A percentile compares a stretch with the other conserved stretches of the same genome.
phyloP scores from a whole-genome alignment of 2,113 vertebrate species.

The Amia ocellicauda region DNA sequence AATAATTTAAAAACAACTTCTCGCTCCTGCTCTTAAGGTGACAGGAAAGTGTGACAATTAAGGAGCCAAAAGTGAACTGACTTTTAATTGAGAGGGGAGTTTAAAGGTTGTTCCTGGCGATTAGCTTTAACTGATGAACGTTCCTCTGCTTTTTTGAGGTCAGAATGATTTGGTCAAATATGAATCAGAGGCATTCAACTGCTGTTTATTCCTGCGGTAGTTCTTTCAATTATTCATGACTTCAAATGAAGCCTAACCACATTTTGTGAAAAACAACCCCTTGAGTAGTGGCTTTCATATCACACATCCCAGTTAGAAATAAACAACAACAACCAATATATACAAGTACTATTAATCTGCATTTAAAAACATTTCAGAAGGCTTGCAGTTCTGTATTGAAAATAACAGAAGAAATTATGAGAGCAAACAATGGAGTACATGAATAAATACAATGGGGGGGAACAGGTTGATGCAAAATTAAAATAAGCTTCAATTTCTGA shows the following conservation, averaged over 20 bases:
- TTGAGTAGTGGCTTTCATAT: too few species aligned
- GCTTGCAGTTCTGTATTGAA: too few species aligned
- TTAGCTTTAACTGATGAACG: constrained; percentile 9
- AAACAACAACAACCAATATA: too few species aligned
- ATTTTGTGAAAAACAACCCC: too few species aligned
- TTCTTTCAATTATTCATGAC: neutral
- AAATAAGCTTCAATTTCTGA: too few species aligned
- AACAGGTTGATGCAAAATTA: too few species aligned
- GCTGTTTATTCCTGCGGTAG: neutral
- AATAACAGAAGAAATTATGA: too few species aligned
- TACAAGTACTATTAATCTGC: too few species aligned
- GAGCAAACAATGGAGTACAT: too few species aligned
- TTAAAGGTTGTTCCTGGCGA: constrained; percentile 13
- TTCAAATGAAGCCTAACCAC: neutral
- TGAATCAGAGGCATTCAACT: neutral
- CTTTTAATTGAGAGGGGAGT: constrained; percentile 7
- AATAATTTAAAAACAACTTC: constrained; percentile 60
- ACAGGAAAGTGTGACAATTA: constrained; percentile 51
- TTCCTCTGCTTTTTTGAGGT: neutral
- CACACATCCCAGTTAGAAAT: too few species aligned
- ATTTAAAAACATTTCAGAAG: too few species aligned
- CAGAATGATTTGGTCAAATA: neutral
- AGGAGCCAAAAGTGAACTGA: neutral
- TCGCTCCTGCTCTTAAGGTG: constrained; percentile 61
- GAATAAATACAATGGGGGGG: too few species aligned